phyloP scores from a whole-genome alignment of 2,113 vertebrate genomes.

The Lontra canadensis region DNA sequence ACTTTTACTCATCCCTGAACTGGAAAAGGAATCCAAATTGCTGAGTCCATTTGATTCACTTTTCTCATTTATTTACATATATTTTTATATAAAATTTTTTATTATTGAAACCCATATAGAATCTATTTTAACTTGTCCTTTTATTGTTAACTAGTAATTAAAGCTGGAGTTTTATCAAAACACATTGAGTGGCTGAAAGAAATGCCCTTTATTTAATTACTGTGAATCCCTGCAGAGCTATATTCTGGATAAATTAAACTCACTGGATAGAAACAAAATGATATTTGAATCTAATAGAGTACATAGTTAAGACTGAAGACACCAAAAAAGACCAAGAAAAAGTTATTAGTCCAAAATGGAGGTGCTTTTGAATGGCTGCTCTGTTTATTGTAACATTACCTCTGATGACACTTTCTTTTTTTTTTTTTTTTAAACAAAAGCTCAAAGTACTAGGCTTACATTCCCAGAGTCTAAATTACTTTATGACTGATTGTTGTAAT shows the following conservation, averaged over 20 bases:
- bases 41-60: background rate
- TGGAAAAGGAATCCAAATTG: background rate
- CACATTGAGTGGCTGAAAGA: background rate
- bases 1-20: background rate
- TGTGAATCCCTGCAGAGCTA: background rate
- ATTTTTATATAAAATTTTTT: background rate
- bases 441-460: background rate
- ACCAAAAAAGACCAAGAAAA: background rate
- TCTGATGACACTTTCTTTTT: background rate
- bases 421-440: background rate
- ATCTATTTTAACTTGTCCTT: background rate
- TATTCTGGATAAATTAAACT: conserved; percentile 21
- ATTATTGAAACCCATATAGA: background rate
- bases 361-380: background rate
- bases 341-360: background rate
- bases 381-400: background rate
- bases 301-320: background rate
- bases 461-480: background rate
- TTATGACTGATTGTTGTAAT: background rate
- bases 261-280: background rate
- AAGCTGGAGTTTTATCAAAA: conserved; percentile 39
- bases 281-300: conserved; percentile 6
- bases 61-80: background rate
- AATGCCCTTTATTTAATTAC: conserved; percentile 49
- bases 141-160: conserved; percentile 40